These are phyloP conservation scores for Eclectus roratus DNA, from an alignment of 2,113 vertebrate species.

Conservation along the genomic window DNA sequence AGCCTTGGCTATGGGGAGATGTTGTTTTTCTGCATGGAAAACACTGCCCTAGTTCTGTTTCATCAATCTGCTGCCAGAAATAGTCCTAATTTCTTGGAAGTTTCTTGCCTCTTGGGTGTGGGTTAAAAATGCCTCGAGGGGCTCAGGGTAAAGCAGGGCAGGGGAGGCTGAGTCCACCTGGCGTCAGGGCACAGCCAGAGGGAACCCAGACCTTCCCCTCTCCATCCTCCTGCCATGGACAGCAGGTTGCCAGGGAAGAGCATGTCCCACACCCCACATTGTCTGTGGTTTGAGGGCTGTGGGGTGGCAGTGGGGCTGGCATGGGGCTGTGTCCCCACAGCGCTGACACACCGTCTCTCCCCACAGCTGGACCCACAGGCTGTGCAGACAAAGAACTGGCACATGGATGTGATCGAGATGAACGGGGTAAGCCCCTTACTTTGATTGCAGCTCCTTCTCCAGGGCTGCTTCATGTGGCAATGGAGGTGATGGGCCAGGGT, in stretches of 20 bases:
- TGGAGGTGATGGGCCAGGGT: background rate
- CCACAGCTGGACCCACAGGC: conserved; percentile 92
- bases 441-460: background rate
- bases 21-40: conserved; percentile 75
- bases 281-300: background rate
- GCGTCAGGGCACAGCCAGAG: background rate
- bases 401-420: conserved; percentile 98
- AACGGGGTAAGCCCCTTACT: conserved; percentile 83
- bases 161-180: background rate
- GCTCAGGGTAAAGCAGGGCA: rapidly evolving
- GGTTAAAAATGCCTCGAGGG: background rate
- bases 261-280: background rate
- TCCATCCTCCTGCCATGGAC: background rate
- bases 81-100: conserved; percentile 69
- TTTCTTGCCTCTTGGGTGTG: background rate
- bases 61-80: conserved; percentile 72
- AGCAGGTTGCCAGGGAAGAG: background rate
- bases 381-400: conserved; percentile 98
- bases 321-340: background rate
- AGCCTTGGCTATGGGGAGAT: conserved; percentile 67
- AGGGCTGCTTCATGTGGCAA: rapidly evolving
- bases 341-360: background rate
- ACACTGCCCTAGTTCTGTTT: conserved; percentile 70
- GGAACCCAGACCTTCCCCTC: background rate
- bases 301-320: background rate